A percentile compares a stretch with the other conserved stretches of the same genome.
These are phyloP conservation scores for Tetramorium parvispinum DNA, from an alignment of 1,140 invertebrate genomes.

Conservation along the genomic window DNA sequence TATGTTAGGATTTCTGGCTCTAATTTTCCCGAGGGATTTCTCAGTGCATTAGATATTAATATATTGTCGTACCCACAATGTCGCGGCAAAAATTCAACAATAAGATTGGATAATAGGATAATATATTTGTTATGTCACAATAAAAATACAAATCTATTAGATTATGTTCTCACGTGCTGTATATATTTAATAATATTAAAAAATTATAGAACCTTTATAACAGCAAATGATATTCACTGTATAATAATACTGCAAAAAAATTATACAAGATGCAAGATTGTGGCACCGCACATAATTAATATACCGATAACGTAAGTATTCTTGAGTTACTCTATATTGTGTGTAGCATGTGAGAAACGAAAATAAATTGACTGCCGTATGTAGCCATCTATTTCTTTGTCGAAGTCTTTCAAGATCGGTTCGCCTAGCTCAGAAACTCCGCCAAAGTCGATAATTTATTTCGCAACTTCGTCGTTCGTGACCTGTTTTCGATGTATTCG, in stretches of 20 bases:
- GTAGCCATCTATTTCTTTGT: conserved; percentile 28
- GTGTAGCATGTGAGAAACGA: background rate
- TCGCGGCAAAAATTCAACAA: conserved; percentile 16
- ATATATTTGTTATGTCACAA: conserved; percentile 20
- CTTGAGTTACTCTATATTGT: background rate
- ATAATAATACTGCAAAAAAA: background rate
- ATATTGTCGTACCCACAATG: background rate
- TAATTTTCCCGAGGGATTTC: background rate
- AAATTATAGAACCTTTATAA: background rate
- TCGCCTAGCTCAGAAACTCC: background rate
- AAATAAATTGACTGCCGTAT: conserved; percentile 61
- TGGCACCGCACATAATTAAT: background rate
- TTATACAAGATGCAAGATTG: background rate
- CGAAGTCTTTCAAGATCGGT: conserved; percentile 54
- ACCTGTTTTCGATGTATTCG: conserved; percentile 32
- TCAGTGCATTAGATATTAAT: background rate
- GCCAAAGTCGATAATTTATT: conserved; percentile 66
- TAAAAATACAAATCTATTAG: background rate
- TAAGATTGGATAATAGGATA: background rate
- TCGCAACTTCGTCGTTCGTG: conserved; percentile 44
- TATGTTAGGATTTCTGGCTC: background rate
- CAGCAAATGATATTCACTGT: background rate
- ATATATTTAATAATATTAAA: background rate
- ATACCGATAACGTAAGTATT: background rate
- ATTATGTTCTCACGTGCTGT: background rate